Conservation (phyloP, 2,888 invertebrate genomes). For the Patella caerulea region DNA sequence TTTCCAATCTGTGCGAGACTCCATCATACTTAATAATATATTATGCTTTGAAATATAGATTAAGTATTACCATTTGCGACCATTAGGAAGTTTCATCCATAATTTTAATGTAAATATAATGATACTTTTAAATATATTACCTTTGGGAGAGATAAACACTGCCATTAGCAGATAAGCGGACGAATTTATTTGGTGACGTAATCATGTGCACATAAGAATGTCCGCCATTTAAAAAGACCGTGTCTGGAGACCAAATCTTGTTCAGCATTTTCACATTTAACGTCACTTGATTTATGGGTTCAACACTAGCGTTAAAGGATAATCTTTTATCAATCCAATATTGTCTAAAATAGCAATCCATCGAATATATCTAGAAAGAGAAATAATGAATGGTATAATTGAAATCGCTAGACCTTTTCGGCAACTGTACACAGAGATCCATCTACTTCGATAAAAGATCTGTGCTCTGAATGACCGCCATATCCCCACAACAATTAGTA, state of each 20-base stretch:
- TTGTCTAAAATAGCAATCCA: conserved; percentile 61
- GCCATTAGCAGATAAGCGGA: conserved; percentile 90
- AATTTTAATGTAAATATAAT: too few species aligned
- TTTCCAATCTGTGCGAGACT: too few species aligned
- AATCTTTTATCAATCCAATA: conserved; percentile 54
- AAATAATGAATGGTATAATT: neutral
- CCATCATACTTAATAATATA: too few species aligned
- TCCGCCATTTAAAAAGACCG: conserved; percentile 90
- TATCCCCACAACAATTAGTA: too few species aligned
- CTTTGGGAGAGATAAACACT: conserved; percentile 95
- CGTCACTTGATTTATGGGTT: conserved; percentile 47
- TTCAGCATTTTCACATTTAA: conserved; percentile 62
- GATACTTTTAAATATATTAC: conserved; percentile 73
- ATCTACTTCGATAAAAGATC: too few species aligned
- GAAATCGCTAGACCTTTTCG: too few species aligned
- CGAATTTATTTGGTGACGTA: conserved; percentile 92
- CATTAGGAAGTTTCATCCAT: too few species aligned
- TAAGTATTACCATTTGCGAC: too few species aligned
- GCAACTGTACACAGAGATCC: too few species aligned
- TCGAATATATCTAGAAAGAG: conserved; percentile 44
- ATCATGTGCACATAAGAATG: conserved; percentile 95
- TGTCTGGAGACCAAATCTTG: conserved; percentile 66
- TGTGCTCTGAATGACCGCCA: too few species aligned
- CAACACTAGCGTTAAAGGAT: conserved; percentile 47
- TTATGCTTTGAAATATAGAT: too few species aligned